Conservation (phyloP, 2,797 vertebrate species). For the Dicrostonyx torquatus region DNA sequence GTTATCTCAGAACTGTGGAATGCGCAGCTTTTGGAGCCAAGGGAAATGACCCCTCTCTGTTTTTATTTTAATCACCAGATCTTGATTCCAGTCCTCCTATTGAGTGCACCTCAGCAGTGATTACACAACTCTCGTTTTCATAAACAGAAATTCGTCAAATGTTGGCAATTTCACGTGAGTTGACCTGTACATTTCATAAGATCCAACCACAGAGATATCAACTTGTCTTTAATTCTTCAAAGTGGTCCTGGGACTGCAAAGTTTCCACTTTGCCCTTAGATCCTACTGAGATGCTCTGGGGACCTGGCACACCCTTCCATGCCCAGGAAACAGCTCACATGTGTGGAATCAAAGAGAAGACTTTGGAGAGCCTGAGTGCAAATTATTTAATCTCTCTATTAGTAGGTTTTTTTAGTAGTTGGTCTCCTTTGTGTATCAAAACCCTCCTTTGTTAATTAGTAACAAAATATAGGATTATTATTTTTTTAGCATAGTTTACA, state of each 20-base stretch:
- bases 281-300: neutral
- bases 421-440: constrained; percentile 16
- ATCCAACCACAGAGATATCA: neutral
- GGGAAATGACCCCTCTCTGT: neutral
- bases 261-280: neutral
- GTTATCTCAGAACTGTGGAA: neutral
- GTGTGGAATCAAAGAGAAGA: neutral
- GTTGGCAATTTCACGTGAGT: constrained; percentile 8
- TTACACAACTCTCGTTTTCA: neutral
- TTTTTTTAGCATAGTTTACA: neutral
- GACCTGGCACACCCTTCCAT: neutral
- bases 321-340: neutral
- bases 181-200: neutral
- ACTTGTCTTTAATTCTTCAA: constrained; percentile 1
- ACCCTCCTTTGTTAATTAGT: constrained; percentile 23
- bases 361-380: neutral
- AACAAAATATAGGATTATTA: neutral
- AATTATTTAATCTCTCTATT: neutral
- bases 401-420: neutral
- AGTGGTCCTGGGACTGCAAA: neutral
- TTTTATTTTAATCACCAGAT: constrained; percentile 41
- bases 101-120: neutral
- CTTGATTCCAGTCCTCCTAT: constrained; percentile 30
- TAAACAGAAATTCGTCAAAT: neutral
- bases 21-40: neutral